A percentile compares a stretch with the other conserved stretches of the same genome.
phyloP scores from a whole-genome alignment of 2,888 invertebrate species.

The Lasioglossum calceatum region DNA sequence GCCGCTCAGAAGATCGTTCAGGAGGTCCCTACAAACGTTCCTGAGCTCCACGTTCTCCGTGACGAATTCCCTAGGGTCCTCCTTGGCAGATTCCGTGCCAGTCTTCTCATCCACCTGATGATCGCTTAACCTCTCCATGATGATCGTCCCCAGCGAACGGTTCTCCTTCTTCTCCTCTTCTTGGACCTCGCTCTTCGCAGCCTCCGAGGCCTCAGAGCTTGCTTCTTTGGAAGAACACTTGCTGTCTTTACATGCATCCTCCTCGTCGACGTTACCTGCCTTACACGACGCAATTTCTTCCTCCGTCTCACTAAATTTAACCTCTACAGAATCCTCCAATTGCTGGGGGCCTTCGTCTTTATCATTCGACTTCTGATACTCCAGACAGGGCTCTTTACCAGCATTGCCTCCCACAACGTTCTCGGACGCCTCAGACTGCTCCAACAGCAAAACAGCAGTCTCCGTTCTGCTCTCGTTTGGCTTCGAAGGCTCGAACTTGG shows the following conservation, averaged over 20 bases:
- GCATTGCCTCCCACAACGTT: not conserved
- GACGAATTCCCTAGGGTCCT: constrained; percentile 29
- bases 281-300: not conserved
- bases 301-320: not conserved
- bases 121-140: constrained; percentile 76
- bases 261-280: not conserved
- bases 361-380: not conserved
- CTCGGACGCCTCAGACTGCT: constrained; percentile 44
- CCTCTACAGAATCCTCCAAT: not conserved
- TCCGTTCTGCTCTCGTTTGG: constrained; percentile 76
- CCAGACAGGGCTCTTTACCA: constrained; percentile 17
- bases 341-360: not conserved
- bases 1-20: constrained; percentile 77
- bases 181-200: constrained; percentile 17
- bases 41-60: constrained; percentile 69
- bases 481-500: constrained; percentile 72
- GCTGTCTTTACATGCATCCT: not conserved
- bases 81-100: constrained; percentile 30
- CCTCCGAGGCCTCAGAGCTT: constrained; percentile 19
- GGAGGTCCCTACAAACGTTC: constrained; percentile 76
- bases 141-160: constrained; percentile 73
- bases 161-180: constrained; percentile 56
- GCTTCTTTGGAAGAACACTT: constrained; percentile 38
- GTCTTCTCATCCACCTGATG: constrained; percentile 56
- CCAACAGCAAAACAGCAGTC: constrained; percentile 71